These are phyloP conservation scores for Lepisosteus oculatus DNA, from an alignment of 2,113 vertebrate genomes.

Conservation along the genomic window DNA sequence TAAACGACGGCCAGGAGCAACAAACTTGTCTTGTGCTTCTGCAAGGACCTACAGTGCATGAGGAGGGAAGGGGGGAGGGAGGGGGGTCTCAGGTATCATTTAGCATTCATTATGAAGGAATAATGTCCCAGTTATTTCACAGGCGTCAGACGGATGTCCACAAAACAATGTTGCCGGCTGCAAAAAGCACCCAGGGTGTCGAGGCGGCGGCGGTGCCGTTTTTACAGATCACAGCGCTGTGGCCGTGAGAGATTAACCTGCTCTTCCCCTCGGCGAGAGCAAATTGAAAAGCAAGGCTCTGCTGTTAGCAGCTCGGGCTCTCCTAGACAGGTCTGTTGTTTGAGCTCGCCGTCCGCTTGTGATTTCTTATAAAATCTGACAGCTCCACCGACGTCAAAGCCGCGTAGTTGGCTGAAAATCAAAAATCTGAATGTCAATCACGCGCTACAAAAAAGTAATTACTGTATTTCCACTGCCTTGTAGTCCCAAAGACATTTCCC, in stretches of 20 bases:
- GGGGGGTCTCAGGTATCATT: background rate
- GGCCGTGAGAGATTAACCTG: background rate
- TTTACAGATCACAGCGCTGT: background rate
- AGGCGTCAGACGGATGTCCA: background rate
- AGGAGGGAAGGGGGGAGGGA: background rate
- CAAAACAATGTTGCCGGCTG: background rate
- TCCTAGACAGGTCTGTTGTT: background rate
- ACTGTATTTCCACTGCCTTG: conserved; percentile 5
- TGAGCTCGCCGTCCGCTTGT: conserved; percentile 13
- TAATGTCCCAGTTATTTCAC: background rate
- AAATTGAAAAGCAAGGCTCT: background rate
- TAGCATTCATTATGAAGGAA: conserved; percentile 9
- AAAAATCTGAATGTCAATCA: conserved; percentile 20
- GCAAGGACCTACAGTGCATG: background rate
- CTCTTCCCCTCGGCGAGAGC: background rate
- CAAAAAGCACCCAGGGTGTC: background rate
- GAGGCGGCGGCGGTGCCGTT: background rate
- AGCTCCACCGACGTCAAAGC: conserved; percentile 29
- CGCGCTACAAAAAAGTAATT: conserved; percentile 1
- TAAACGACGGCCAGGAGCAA: background rate
- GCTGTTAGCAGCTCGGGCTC: conserved; percentile 12
- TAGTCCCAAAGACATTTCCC: background rate
- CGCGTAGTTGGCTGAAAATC: conserved; percentile 20
- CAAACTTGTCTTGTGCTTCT: conserved; percentile 8
- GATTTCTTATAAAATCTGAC: conserved; percentile 38